Evolutionary conservation across 1,140 invertebrate genomes (phyloP), one percentile per base, ranked within the genome.

Genomic region (Drosophila triauraria): DNA sequence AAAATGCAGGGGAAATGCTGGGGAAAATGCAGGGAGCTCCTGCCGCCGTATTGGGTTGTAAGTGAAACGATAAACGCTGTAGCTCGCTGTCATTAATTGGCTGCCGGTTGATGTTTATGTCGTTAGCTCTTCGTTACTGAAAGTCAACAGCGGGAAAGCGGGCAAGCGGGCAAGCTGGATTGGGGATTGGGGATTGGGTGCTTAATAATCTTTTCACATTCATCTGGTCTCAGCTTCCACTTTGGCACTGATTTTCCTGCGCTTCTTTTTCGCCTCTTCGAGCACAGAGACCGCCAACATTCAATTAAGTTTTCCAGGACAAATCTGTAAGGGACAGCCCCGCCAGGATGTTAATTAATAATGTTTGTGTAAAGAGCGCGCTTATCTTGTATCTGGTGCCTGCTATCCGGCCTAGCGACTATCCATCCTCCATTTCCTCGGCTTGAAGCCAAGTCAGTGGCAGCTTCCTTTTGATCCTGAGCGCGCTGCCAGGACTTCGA

Each of bases 41-140:
- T 38, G 51, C 63, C 50, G 62, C 35, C 43, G 35, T 57, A 60
- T 57, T 60, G 70, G 70, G 40, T 60, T 60, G 70, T 72, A 74
- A 74, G 70, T 74, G 70, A 74, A 74, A 74, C 70, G 70, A 74
- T 74, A 74, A 74, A 74, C 68, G 68, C 43, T 74, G 82, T 78
- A 82, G 63, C 51, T 81, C 74, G 60, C 78, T 85, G 82, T 85
- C 82, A 85, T 85, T 85, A 85, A 85, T 85, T 85, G 82, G 82
- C 82, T 86, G 74, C 79, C 79, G 78, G 69, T 61, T 75, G 58
- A 72, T 79, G 76, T 78, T 79, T 56, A 58, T 77, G 54, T 76
- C 70, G 62, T 72, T 65, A 60, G 70, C 46, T 64, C 48, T 65
- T 51, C 44, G 25, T 47, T 74, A 74, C 46, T 60, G 38, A 42